Evolutionary conservation across 2,797 vertebrate species (phyloP), one percentile per base, ranked within the genome.

Genomic region (Pantherophis vulpinus): DNA sequence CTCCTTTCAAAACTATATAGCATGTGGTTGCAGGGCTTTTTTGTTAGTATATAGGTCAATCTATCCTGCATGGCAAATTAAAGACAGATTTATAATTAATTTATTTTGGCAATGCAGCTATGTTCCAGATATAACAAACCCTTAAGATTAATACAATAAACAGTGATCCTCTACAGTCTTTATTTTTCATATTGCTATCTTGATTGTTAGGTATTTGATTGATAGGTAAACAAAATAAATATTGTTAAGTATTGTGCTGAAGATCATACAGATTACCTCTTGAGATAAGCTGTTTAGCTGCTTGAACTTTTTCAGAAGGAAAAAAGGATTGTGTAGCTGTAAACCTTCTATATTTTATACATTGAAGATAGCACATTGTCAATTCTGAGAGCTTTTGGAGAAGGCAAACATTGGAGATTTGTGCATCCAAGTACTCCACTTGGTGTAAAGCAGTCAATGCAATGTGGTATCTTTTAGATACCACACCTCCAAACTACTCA

Each of bases 21-120:
- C 7, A 20, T 9, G 3, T 79, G 60, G 29, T 29, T 56, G 23
- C 42, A 32, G 25, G 25, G 3, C 0, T 61, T 61, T 55, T 20
- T 37, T 63, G 54, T 92, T n/a, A 66, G 14, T 54, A 56, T 88
- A 10, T 25, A 70, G 29, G 86, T 56, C n/a, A 58, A 42, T 88
- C 55, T 47, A 51, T 42, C 60, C 56, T 87, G 59, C 29, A 13
- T 56, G 18, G 59, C n/a, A 92, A 87, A n/a, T 23, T 42, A 87
- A 91, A 87, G n/a, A 92, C 16, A 16, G 86, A 56, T 10, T 88
- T 42, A 92, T 56, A 88, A 88, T 70, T 32, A 70, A 88, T 92
- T 88, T 10, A 23, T 66, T 87, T 87, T 56, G n/a, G 10, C 14
- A 55, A 32, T 91, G 91, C 86, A 91, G 91, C n/a, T 51, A 51